Conservation (phyloP, 2,797 vertebrate genomes). For the Octomys mimax region DNA sequence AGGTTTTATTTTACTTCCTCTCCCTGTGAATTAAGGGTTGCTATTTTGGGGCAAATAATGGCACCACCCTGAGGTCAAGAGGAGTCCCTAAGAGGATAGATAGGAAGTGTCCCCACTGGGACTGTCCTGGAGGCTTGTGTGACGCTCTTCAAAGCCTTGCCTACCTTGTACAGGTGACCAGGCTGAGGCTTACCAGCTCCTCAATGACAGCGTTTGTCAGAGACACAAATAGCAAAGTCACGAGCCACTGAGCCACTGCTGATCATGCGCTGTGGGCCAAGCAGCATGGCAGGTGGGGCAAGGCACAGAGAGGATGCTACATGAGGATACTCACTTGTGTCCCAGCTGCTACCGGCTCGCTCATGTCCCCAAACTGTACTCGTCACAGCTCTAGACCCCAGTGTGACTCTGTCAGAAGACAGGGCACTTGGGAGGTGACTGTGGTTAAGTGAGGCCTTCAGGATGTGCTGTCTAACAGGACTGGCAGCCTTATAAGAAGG, state of each 20-base stretch:
- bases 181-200: not conserved
- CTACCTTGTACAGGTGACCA: too few species aligned
- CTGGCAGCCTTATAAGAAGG: not conserved
- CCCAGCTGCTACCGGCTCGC: too few species aligned
- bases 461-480: not conserved
- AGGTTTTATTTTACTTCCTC: not conserved
- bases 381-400: not conserved
- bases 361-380: too few species aligned
- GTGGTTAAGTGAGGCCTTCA: not conserved
- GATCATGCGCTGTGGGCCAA: not conserved
- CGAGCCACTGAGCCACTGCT: fast-evolving
- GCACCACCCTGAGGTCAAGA: not conserved
- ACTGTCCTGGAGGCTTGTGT: fast-evolving
- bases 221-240: not conserved
- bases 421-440: not conserved
- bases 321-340: not conserved
- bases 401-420: fast-evolving
- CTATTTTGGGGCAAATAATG: not conserved
- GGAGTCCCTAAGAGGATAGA: not conserved
- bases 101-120: not conserved
- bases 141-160: not conserved
- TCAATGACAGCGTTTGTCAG: not conserved
- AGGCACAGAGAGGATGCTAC: not conserved
- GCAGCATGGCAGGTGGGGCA: fast-evolving
- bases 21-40: not conserved